A percentile compares a stretch with the other conserved stretches of the same genome.
These are phyloP conservation scores for Istiophorus platypterus DNA, from an alignment of 2,113 vertebrate species.

Conservation along the genomic window DNA sequence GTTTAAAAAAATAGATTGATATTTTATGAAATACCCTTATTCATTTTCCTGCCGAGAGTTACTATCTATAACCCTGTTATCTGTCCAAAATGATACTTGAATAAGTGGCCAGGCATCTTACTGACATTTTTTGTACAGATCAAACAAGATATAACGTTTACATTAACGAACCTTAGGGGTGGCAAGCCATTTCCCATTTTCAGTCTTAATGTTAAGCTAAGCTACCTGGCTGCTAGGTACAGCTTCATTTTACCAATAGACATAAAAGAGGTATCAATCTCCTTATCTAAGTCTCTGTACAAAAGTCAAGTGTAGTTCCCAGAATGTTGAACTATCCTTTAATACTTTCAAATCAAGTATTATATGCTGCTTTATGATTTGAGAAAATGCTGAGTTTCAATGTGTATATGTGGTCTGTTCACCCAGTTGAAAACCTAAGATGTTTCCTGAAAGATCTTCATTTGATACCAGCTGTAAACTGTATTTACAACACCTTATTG, in stretches of 20 bases:
- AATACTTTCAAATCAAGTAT: background rate
- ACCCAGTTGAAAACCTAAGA: background rate
- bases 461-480: background rate
- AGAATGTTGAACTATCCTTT: background rate
- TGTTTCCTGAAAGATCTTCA: background rate
- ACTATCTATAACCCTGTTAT: background rate
- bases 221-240: background rate
- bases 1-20: slow-evolving; percentile 8
- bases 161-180: background rate
- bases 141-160: background rate
- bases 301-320: background rate
- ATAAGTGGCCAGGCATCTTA: background rate
- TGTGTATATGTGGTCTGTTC: background rate
- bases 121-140: background rate
- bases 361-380: background rate
- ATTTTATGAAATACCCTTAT: background rate
- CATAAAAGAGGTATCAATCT: too few relatives aligned
- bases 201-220: background rate
- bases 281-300: background rate
- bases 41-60: background rate
- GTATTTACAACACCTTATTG: slow-evolving; percentile 4
- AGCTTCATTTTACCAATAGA: too few relatives aligned
- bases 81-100: background rate
- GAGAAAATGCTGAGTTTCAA: background rate
- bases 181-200: background rate